phyloP scores from a whole-genome alignment of 2,113 vertebrate species.

The Pteronura brasiliensis region DNA sequence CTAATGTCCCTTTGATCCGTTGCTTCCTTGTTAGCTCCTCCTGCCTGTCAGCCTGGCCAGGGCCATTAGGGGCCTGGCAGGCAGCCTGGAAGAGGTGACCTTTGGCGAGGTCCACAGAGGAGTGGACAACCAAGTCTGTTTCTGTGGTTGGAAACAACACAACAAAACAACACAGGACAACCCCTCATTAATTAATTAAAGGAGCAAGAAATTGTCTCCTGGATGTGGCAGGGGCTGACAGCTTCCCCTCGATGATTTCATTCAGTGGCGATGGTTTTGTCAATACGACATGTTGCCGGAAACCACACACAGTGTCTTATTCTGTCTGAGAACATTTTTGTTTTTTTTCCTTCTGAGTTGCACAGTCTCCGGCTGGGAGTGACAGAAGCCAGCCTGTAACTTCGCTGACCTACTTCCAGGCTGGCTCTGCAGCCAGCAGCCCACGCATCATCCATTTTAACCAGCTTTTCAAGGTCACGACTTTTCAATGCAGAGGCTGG shows the following conservation, averaged over 20 bases:
- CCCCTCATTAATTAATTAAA: slow-evolving; percentile 48
- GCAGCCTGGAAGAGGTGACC: slow-evolving; percentile 2
- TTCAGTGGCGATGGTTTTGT: background rate
- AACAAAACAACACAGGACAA: background rate
- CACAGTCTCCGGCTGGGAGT: slow-evolving; percentile 39
- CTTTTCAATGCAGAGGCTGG: slow-evolving; percentile 48
- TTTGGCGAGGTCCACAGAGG: background rate
- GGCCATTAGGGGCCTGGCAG: background rate
- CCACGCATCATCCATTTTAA: slow-evolving; percentile 62
- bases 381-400: slow-evolving; percentile 61
- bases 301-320: slow-evolving; percentile 21
- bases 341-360: background rate
- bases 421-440: slow-evolving; percentile 53
- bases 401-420: slow-evolving; percentile 71
- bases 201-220: background rate
- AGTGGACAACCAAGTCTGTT: background rate
- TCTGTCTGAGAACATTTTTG: slow-evolving; percentile 26
- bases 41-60: background rate
- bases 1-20: background rate
- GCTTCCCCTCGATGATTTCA: background rate
- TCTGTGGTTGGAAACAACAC: background rate
- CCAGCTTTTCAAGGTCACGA: slow-evolving; percentile 73
- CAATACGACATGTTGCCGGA: background rate
- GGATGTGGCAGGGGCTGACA: background rate
- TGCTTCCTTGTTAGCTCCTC: background rate